Base-by-base conservation (phyloP, 2,113 vertebrate species). In the Lucifuga dentata region DNA sequence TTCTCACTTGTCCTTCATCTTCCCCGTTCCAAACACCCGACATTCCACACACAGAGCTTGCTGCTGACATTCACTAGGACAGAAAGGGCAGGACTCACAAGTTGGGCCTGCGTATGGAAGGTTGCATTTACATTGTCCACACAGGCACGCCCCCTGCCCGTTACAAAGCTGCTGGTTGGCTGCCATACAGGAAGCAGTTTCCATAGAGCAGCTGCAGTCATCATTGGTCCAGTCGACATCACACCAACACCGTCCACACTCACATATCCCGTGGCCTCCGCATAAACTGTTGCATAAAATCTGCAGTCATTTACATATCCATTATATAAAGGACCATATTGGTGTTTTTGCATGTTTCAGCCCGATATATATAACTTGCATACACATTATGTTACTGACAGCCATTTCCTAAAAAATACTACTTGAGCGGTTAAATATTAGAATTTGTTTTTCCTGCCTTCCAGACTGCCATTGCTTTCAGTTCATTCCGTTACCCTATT, bases 171-270 rank as follows among this genome's bases (percentile, higher is more conserved):
- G 85, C 6, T 91, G 89, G 1, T 95, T 95, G 0, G 58, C 46
- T 2, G 93, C 93, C 90, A 90, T 55, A 19, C 96, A 97, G 0
- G 92, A 85, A 0, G 70, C 2, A 0, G 84, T 92, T 15, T 96
- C 93, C 80, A 92, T 29, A 11, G 93, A 92, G 40, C 95, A 98
- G 29, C 92, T 89, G 0, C 96, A 97, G 0, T 90, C 94, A 0
- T 94, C 95, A 64, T 89, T 92, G 0, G 91, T 93, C 90, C 93
- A 97, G 69, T 89, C 92, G 6, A 77, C 82, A 45, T 91, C 91
- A 43, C 95, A 98, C 0, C 91, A 46, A 0, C 96, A 98, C 5
- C 77, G 71, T 36, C 94, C 85, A 53, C 96, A 98, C 50, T 89
- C 88, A 63, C 95, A 98, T 53, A 58, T 73, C 7, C 96, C 95